phyloP scores from a whole-genome alignment of 1,140 invertebrate genomes.

The Condylostylus longicornis region DNA sequence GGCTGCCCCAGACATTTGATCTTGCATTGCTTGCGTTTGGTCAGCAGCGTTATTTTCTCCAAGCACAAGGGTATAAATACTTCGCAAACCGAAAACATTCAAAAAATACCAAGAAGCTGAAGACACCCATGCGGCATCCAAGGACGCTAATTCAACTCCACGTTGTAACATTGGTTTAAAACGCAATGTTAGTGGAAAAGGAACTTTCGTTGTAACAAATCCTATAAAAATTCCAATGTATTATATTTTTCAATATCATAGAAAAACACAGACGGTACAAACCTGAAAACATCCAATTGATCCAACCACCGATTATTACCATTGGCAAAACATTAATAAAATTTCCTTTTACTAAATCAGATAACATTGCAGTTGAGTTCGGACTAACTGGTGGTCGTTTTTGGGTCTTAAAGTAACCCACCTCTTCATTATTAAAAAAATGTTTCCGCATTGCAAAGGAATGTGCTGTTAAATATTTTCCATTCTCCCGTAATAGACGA shows the following conservation, averaged over 20 bases:
- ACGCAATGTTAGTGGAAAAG: slow-evolving; percentile 91
- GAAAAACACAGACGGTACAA: too few species aligned
- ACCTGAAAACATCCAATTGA: slow-evolving; percentile 99
- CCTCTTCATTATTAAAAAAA: slow-evolving; percentile 93
- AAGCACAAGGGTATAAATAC: slow-evolving; percentile 93
- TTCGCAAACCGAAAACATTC: slow-evolving; percentile 95
- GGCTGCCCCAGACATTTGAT: slow-evolving; percentile 93
- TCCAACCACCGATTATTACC: slow-evolving; percentile 98
- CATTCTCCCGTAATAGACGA: slow-evolving; percentile 86
- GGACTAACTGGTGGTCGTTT: slow-evolving; percentile 63
- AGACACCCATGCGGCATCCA: slow-evolving; percentile 99
- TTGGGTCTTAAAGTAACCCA: slow-evolving; percentile 82
- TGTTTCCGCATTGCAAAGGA: slow-evolving; percentile 89
- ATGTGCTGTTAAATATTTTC: slow-evolving; percentile 87
- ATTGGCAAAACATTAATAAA: slow-evolving; percentile 96
- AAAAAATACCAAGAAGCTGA: slow-evolving; percentile 99
- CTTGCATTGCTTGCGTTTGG: slow-evolving; percentile 90
- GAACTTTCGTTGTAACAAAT: slow-evolving; percentile 99
- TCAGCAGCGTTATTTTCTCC: slow-evolving; percentile 98
- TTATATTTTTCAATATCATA: too few species aligned
- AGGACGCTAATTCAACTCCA: slow-evolving; percentile 83
- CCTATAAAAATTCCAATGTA: too few species aligned
- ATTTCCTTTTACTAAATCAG: slow-evolving; percentile 98
- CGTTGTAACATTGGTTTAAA: slow-evolving; percentile 99
- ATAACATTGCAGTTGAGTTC: slow-evolving; percentile 61